phyloP scores from a whole-genome alignment of 2,113 vertebrate genomes.

The Charadrius vociferus region DNA sequence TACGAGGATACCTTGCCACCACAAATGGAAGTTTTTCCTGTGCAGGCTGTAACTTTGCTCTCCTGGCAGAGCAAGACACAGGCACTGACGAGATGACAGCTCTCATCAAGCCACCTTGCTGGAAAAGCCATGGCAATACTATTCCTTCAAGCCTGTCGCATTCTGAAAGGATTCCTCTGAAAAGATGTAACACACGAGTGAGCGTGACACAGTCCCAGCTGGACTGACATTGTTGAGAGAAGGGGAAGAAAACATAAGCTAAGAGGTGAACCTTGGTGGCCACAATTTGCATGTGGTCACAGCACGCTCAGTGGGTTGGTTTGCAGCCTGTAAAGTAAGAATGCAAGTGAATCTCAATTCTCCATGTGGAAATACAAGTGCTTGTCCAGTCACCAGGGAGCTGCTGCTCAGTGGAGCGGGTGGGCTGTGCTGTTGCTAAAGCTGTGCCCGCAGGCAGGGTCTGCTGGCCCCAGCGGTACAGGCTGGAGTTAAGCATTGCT shows the following conservation, averaged over 20 bases:
- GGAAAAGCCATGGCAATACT: rapidly evolving
- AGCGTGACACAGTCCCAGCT: background rate
- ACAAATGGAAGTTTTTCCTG: background rate
- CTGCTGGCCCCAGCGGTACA: background rate
- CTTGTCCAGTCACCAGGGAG: background rate
- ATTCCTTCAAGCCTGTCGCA: background rate
- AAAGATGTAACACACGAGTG: background rate
- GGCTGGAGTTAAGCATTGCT: background rate
- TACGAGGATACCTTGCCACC: background rate
- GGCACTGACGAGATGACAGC: background rate
- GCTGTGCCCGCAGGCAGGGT: background rate
- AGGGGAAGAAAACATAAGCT: background rate
- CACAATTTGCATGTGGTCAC: background rate
- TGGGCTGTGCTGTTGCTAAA: background rate
- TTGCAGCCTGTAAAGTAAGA: background rate
- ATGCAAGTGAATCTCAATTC: background rate
- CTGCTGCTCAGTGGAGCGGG: background rate
- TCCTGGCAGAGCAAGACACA: background rate
- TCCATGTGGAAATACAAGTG: background rate
- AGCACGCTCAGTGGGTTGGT: background rate
- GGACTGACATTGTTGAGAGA: background rate
- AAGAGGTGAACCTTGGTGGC: background rate
- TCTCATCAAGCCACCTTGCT: background rate
- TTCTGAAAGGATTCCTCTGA: background rate
- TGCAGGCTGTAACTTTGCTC: background rate